Base-by-base conservation (phyloP, 2,888 invertebrate species). In the Sicus ferrugineus region DNA sequence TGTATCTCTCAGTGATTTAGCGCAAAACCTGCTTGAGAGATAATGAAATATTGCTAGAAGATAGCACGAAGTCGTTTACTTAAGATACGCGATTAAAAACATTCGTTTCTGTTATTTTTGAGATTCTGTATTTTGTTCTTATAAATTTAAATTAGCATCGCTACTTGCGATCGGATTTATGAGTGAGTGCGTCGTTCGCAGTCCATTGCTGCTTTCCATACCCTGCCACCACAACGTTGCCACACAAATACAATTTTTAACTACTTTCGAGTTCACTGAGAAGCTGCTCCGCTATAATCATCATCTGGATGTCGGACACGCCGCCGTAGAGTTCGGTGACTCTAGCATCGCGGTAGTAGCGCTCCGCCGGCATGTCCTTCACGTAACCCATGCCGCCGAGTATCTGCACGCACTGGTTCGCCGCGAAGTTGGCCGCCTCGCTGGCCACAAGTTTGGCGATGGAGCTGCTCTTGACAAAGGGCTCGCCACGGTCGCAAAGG, bases 241-340 rank as follows among this genome's bases (percentile, higher is more conserved):
- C 46, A 46, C 19, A 46, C 46, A 16, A n/a, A 46, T 19, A 46
- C 3, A 7, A 16, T 6, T n/a, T 28, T 42, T 42, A 61, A 26
- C 23, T 63, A 5, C 19, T 85, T 58, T 58, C 50, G 21, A 14
- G n/a, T 30, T 67, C 64, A 48, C 64, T 69, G 21, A 67, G 14
- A 16, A 91, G 76, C 76, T 84, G 88, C 74, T 89, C 89, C 4
- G 91, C 92, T 73, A 93, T 89, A 1, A 93, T 87, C 14, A 91
- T 84, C 78, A 90, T 89, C 84, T 93, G 92, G 70, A 93, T 90
- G 84, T 93, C 93, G 16, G 90, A 92, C 14, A 92, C 91, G 2
- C 93, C 93, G 73, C 92, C 93, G 82, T 93, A 93, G 76, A 93
- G 92, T 83, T 93, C 92, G 0, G 93, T 93, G 65, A 93, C 92